These are phyloP conservation scores for Tetranychus cinnabarinus DNA, from an alignment of 1,140 invertebrate genomes.

Conservation along the genomic window DNA sequence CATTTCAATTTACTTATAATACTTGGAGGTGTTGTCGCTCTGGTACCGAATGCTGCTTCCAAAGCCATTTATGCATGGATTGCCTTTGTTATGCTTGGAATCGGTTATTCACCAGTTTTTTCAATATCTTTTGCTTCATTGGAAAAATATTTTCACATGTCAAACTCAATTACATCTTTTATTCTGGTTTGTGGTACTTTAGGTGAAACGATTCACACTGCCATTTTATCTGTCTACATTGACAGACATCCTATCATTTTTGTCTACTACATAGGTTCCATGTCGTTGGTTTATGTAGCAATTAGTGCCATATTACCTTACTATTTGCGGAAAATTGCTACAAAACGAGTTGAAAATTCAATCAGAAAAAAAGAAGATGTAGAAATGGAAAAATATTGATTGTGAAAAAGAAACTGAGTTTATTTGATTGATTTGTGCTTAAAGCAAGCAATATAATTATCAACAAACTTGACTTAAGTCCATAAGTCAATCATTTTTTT, in stretches of 20 bases:
- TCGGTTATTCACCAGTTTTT: background rate
- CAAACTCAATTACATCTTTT: background rate
- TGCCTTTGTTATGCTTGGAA: background rate
- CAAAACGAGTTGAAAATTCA: no score
- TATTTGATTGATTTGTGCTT: no score
- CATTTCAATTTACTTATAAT: background rate
- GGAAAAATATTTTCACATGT: background rate
- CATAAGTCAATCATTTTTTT: no score
- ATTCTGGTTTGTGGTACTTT: background rate
- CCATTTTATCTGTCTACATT: background rate
- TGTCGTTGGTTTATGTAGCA: conserved; percentile 66
- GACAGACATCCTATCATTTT: background rate
- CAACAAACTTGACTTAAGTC: no score
- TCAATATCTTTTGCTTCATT: background rate
- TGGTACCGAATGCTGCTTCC: background rate
- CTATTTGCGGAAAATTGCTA: no score
- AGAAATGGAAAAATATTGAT: no score
- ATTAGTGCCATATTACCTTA: no score
- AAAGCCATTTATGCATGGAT: background rate
- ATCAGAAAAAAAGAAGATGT: no score
- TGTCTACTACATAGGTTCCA: conserved; percentile 22
- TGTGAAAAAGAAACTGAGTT: no score
- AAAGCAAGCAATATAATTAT: no score
- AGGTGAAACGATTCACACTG: background rate
- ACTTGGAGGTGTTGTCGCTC: background rate